phyloP scores from a whole-genome alignment of 2,888 invertebrate genomes.

The Cantharis flavilabris region DNA sequence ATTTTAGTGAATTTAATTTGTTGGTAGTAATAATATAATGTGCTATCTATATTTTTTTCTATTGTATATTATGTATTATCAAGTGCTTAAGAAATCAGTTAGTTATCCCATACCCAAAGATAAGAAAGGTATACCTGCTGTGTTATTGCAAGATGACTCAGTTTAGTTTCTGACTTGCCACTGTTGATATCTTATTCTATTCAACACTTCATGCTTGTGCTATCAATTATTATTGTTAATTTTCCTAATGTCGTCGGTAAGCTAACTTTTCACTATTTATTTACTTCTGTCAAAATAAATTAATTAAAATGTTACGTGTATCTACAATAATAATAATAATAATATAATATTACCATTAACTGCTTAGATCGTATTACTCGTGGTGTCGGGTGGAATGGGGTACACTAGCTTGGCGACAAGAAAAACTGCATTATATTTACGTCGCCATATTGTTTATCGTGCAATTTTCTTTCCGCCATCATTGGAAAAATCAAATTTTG shows the following conservation, averaged over 20 bases:
- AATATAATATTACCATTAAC: neutral
- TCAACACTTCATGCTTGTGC: neutral
- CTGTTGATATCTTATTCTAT: conserved; percentile 17
- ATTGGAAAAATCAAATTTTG: neutral
- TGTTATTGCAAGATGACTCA: conserved; percentile 33
- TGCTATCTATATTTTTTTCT: conserved; percentile 11
- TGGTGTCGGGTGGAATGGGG: neutral
- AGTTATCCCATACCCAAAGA: conserved; percentile 27
- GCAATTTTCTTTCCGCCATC: neutral
- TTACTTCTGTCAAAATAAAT: neutral
- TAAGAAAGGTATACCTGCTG: conserved; percentile 34
- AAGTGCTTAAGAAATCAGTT: conserved; percentile 33
- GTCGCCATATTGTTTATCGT: neutral
- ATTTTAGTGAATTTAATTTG: neutral
- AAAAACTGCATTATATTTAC: neutral
- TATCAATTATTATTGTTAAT: neutral
- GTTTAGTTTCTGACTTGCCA: conserved; percentile 23
- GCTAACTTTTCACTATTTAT: neutral
- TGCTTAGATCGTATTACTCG: neutral
- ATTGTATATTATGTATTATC: conserved; percentile 16
- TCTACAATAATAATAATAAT: no score
- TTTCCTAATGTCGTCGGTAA: neutral
- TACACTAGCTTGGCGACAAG: neutral
- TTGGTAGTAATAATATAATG: neutral
- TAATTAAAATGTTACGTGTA: no score